Evolutionary conservation across 2,888 invertebrate genomes (phyloP).

Genomic region (Caenorhabditis sp.): DNA sequence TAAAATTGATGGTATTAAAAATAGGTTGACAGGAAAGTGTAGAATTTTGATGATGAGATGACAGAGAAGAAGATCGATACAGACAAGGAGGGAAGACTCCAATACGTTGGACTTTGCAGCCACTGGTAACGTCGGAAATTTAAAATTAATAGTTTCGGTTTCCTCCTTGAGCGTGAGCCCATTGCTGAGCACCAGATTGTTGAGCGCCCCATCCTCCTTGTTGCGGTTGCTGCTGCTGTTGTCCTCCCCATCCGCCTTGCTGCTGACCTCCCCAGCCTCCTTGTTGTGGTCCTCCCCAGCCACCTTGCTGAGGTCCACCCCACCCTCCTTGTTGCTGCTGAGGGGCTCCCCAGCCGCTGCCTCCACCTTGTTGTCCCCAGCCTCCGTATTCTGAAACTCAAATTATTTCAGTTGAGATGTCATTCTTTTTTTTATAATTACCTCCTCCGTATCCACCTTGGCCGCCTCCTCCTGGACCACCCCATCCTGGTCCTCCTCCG

Average conservation of each 20-base stretch:
- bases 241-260: slow-evolving; percentile 27
- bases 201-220: slow-evolving; percentile 60
- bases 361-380: slow-evolving; percentile 41
- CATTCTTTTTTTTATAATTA: not conserved
- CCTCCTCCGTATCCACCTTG: slow-evolving; percentile 60
- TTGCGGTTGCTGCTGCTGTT: no score
- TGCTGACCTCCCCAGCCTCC: slow-evolving; percentile 57
- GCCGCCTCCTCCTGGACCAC: slow-evolving; percentile 46
- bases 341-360: slow-evolving; percentile 20
- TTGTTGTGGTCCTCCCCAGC: slow-evolving; percentile 50
- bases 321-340: slow-evolving; percentile 55
- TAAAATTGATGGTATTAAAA: not conserved
- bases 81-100: slow-evolving; percentile 5
- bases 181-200: slow-evolving; percentile 66
- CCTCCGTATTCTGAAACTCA: slow-evolving; percentile 40
- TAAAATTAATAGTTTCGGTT: slow-evolving; percentile 47
- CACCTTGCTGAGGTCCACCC: slow-evolving; percentile 47
- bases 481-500: slow-evolving; percentile 30
- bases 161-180: slow-evolving; percentile 66
- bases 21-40: slow-evolving; percentile 13
- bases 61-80: slow-evolving; percentile 50
- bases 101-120: slow-evolving; percentile 18
- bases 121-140: not conserved
- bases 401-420: not conserved
- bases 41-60: slow-evolving; percentile 45